A percentile compares a stretch with the other conserved stretches of the same genome.
phyloP scores from a whole-genome alignment of 2,113 vertebrate species.

The Sigmodon hispidus region DNA sequence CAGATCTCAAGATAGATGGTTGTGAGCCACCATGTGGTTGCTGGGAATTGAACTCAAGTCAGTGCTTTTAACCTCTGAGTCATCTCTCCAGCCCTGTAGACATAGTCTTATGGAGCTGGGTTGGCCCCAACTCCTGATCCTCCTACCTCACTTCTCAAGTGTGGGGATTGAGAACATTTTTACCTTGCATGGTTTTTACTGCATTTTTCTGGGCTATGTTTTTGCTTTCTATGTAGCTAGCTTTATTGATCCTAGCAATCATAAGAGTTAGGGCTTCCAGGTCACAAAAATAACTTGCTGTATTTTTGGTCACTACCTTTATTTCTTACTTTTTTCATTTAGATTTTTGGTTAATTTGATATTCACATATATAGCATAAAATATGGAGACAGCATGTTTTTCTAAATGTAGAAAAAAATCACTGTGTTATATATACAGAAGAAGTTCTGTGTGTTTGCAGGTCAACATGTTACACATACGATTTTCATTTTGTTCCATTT shows the following conservation, averaged over 20 bases:
- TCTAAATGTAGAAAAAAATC: background rate
- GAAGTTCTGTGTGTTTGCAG: background rate
- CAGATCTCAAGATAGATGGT: too few relatives aligned
- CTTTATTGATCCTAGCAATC: slow-evolving; percentile 13
- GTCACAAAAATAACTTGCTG: background rate
- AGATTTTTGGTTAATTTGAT: slow-evolving; percentile 30
- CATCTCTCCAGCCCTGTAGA: too few relatives aligned
- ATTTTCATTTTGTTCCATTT: background rate
- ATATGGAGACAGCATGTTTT: background rate
- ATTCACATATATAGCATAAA: background rate
- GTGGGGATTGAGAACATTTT: background rate
- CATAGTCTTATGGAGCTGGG: background rate
- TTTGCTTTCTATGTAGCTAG: background rate
- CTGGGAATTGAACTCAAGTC: too few relatives aligned
- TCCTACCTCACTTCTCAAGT: background rate
- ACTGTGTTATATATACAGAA: background rate
- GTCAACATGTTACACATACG: background rate
- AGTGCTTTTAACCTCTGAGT: too few relatives aligned
- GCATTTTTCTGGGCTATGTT: background rate
- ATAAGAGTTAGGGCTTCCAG: slow-evolving; percentile 1
- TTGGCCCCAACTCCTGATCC: background rate
- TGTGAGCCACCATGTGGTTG: too few relatives aligned
- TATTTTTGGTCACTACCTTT: slow-evolving; percentile 13
- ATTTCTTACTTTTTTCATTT: slow-evolving; percentile 32
- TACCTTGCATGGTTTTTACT: background rate